Conservation (phyloP, 1,140 invertebrate genomes). For the Drosophila quadrilineata region DNA sequence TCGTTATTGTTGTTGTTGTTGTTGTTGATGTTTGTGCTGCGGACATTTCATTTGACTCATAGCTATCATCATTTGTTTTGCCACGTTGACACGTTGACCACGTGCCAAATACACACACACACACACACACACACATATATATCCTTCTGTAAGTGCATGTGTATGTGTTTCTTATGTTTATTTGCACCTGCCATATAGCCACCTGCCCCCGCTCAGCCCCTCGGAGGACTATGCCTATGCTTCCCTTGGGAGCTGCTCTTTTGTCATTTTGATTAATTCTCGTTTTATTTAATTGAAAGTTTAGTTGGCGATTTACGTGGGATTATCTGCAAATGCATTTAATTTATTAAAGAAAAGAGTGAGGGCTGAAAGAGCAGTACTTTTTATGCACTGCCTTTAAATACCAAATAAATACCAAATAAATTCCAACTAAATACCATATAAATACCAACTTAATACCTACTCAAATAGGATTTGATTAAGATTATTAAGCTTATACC, state of each 20-base stretch:
- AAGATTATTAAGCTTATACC: no score
- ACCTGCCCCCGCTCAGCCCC: no score
- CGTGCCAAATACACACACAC: background rate
- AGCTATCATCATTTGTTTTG: slow-evolving; percentile 75
- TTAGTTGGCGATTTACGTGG: slow-evolving; percentile 49
- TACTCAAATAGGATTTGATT: no score
- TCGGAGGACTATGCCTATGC: slow-evolving; percentile 43
- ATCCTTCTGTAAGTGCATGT: background rate
- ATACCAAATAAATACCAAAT: background rate
- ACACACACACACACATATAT: background rate
- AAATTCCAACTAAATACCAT: background rate
- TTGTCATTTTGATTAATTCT: slow-evolving; percentile 61
- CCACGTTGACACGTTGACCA: slow-evolving; percentile 62
- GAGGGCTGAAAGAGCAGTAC: background rate
- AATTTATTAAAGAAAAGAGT: slow-evolving; percentile 47
- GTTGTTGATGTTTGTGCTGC: slow-evolving; percentile 36
- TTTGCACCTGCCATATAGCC: slow-evolving; percentile 62
- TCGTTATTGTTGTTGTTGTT: background rate
- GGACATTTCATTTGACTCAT: slow-evolving; percentile 71
- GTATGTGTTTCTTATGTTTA: slow-evolving; percentile 46
- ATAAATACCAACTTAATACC: no score
- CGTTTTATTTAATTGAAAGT: slow-evolving; percentile 72
- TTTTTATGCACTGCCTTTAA: background rate
- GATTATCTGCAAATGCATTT: slow-evolving; percentile 52
- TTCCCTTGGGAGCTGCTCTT: background rate